Evolutionary conservation across 2,888 invertebrate genomes (phyloP).

Genomic region (Acheta domesticus): DNA sequence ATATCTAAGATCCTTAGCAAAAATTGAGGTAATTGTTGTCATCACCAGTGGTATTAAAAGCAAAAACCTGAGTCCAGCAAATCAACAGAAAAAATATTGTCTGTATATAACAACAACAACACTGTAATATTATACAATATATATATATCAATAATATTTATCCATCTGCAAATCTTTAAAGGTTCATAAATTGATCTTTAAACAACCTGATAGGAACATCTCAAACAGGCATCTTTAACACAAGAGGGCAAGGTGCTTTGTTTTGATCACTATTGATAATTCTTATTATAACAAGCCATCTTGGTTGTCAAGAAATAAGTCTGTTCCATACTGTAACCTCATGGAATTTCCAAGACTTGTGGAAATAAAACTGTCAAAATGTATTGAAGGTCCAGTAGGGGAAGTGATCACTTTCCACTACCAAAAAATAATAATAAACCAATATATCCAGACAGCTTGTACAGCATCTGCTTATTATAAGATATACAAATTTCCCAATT

Average conservation of each 20-base stretch:
- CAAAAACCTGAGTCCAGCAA: slow-evolving; percentile 34
- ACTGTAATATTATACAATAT: slow-evolving; percentile 32
- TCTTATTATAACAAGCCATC: background rate
- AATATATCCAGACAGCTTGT: background rate
- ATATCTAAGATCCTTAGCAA: slow-evolving; percentile 21
- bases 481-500: background rate
- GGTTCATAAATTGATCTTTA: slow-evolving; percentile 24
- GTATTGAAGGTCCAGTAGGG: background rate
- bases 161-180: background rate
- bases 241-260: slow-evolving; percentile 10
- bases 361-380: background rate
- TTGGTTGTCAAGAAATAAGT: slow-evolving; percentile 20
- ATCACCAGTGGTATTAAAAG: slow-evolving; percentile 30
- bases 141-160: slow-evolving; percentile 30
- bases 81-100: slow-evolving; percentile 31
- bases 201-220: slow-evolving; percentile 19
- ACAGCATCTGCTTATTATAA: background rate
- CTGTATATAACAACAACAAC: slow-evolving; percentile 32
- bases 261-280: slow-evolving; percentile 4
- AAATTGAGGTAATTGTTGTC: slow-evolving; percentile 33
- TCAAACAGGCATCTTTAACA: slow-evolving; percentile 18
- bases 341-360: background rate
- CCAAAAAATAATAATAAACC: background rate
- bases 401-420: background rate
- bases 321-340: slow-evolving; percentile 22